A percentile compares a stretch with the other conserved stretches of the same genome.
Conservation (phyloP, 2,888 invertebrate species). For the Microctonus hyperodae region DNA sequence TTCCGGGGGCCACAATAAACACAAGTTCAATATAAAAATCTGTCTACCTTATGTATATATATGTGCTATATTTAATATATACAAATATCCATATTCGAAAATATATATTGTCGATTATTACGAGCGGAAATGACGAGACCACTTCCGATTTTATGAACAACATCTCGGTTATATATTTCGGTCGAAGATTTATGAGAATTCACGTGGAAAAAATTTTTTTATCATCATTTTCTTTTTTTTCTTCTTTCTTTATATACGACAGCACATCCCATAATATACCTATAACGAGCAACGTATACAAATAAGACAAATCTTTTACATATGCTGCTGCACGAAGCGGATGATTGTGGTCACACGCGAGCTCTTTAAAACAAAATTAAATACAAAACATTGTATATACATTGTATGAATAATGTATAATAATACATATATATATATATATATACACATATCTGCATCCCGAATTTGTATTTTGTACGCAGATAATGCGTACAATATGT, state of each 20-base stretch:
- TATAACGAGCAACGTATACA: neutral
- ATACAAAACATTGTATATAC: neutral
- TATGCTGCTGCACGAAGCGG: neutral
- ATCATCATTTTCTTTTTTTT: neutral
- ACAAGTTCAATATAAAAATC: slow-evolving; percentile 2
- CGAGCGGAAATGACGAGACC: slow-evolving; percentile 28
- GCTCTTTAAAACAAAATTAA: neutral
- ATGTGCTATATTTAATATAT: neutral
- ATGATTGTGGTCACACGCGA: neutral
- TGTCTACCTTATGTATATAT: neutral
- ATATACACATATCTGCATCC: neutral
- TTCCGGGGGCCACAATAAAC: neutral
- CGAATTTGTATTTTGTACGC: neutral
- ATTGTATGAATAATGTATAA: no score
- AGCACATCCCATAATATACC: neutral
- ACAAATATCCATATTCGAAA: neutral
- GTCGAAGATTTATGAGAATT: slow-evolving; percentile 16
- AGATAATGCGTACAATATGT: neutral
- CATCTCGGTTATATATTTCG: neutral
- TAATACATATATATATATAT: no score
- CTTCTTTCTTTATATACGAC: neutral
- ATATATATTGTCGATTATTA: neutral
- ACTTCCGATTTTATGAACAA: slow-evolving; percentile 26
- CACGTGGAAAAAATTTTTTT: slow-evolving; percentile 12
- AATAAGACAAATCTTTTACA: neutral